Base-by-base conservation (phyloP, 2,888 invertebrate genomes). In the Microctonus hyperodae region DNA sequence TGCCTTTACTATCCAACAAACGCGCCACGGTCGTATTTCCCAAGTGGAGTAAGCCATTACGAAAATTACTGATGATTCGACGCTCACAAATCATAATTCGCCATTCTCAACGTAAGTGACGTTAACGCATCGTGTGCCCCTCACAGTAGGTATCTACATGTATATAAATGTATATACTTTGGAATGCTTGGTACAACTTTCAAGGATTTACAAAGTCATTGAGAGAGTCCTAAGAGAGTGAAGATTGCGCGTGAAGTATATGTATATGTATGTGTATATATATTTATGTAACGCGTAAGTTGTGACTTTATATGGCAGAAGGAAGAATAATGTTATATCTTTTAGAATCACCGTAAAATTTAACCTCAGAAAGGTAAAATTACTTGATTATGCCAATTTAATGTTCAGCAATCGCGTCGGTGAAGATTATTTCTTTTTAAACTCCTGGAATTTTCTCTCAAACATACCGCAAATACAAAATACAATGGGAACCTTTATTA, bases 71-170 rank as follows among this genome's bases (percentile, higher is more conserved):
- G 76, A 77, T 81, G 78, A 81, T 82, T 80, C 78, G 75, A 76
- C 75, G 80, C 80, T 80, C 80, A 76, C 81, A 83, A 82, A 82
- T 83, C 82, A 81, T 81, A 80, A 81, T 82, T 79, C 77, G 76
- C 79, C 72, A 74, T 74, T 78, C 64, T 58, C 53, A 65, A 25
- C 64, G 55, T 59, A 66, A 67, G 69, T 68, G 71, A 73, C 70
- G 71, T 71, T 71, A 73, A 73, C 70, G 72, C 71, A 71, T 71
- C 68, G 55, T 50, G 50, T 68, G 37, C 61, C 60, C 61, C 57
- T 11, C 20, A 31, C 50, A 31, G 4, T 37, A 13, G 13, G n/a
- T n/a, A 35, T 35, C 6, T 35, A 37, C 1, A 37, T 37, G 37
- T 37, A 37, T 13, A 44, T 6, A 16, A 44, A 20, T 44, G 16